Base-by-base conservation (phyloP, 2,797 vertebrate genomes). In the Myotis planiceps region DNA sequence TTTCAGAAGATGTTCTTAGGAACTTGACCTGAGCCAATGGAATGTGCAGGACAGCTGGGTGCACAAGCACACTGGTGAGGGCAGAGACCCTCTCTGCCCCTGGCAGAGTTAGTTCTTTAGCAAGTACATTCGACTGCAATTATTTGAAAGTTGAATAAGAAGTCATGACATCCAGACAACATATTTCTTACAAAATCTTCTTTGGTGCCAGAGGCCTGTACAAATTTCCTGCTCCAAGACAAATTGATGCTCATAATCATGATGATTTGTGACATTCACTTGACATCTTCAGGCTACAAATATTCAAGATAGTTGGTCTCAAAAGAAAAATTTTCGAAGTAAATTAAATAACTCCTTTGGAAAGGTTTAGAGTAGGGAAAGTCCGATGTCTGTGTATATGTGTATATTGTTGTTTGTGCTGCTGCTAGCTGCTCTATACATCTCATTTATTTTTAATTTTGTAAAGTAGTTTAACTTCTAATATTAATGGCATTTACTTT, bases 81-180 rank as follows among this genome's bases (percentile, higher is more conserved):
- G 37, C 9, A 58, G 42, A 93, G 10, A 29, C 14, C 39, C 81
- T 55, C 85, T 69, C 13, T 65, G 14, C 45, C 55, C 74, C 55
- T 58, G 63, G 75, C 49, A 37, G 75, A 90, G 16, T 93, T 86
- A 42, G 27, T 92, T 89, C 29, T 83, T 47, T 42, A 74, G 47
- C 37, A 34, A 27, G 10, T 32, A 72, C 55, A 90, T 58, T 81
- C 72, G 51, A 79, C 23, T 66, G 49, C 51, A 84, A 66, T 92
- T 81, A 88, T 88, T 47, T 80, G 58, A 89, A 86, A 66, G 32
- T 58, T 95, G 76, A 93, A 65, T 80, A 88, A 80, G 51, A 92
- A 92, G 82, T 92, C 68, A 69, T 58, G 95, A 92, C 90, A 93
- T 68, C 15, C 45, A 96, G 92, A 94, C 27, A 91, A 84, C 34